Evolutionary conservation across 2,888 invertebrate genomes (phyloP), one percentile per base, ranked within the genome.

Genomic region (Dynastes hyllus): DNA sequence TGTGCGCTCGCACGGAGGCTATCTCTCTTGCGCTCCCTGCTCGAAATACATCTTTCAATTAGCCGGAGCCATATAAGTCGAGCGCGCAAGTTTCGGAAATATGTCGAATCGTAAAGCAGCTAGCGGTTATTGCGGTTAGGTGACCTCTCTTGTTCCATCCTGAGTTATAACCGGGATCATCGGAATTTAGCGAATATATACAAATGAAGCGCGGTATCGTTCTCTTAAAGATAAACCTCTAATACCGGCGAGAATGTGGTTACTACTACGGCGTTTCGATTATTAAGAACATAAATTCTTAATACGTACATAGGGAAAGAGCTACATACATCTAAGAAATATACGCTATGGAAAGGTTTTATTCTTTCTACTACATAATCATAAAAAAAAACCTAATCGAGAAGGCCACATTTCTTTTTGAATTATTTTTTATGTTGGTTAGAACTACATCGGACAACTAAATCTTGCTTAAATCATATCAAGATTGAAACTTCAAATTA

Each of bases 61-160:
- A 78, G 71, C 65, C 63, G 58, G 58, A 71, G 61, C 70, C 78
- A 53, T 78, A 70, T 61, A 70, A 71, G 69, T 71, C 71, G 69
- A 45, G 45, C 58, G 71, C 51, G 61, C 78, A 78, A 73, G 61
- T 78, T 78, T 78, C 78, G 78, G 78, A 78, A 78, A 78, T 78
- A 61, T 50, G 71, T 69, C 70, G 61, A 71, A 70, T 78, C 78
- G 78, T 78, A 78, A 78, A 78, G 66, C 66, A 78, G 78, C 55
- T 70, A 78, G 78, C 76, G 78, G 80, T 80, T 80, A 80, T 80
- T 80, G 80, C 77, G 80, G 80, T 76, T 69, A 80, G 80, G 78
- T 76, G 80, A 80, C 80, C 80, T 78, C 80, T 76, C 77, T 80
- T 80, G 80, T 80, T 78, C 80, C 69, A 78, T 70, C 75, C 78